Conservation (phyloP, 2,888 invertebrate genomes). For the Acleris laterana region DNA sequence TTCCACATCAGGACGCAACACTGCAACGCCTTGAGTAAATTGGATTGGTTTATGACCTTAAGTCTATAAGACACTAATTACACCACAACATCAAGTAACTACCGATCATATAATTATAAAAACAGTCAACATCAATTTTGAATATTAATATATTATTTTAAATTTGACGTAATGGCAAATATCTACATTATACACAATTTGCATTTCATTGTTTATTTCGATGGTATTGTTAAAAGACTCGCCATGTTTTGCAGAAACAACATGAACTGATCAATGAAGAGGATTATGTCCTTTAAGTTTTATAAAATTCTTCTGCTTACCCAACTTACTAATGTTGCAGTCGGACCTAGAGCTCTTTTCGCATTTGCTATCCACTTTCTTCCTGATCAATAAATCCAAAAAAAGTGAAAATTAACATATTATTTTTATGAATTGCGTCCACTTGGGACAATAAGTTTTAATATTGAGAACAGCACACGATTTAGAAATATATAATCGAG, state of each 20-base stretch:
- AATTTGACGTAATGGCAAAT: slow-evolving; percentile 81
- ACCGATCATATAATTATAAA: slow-evolving; percentile 83
- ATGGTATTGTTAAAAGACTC: slow-evolving; percentile 53
- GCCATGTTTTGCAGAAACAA: slow-evolving; percentile 56
- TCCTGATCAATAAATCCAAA: no score
- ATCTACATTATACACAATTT: slow-evolving; percentile 80
- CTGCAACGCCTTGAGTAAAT: slow-evolving; percentile 32
- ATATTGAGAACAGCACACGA: no score
- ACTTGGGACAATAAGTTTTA: no score
- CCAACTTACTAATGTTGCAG: background rate
- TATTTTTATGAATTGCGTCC: no score
- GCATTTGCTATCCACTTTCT: no score
- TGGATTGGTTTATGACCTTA: slow-evolving; percentile 55
- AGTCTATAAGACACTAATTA: slow-evolving; percentile 83
- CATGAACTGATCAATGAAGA: slow-evolving; percentile 46
- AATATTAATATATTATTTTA: slow-evolving; percentile 72
- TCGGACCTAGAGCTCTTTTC: no score
- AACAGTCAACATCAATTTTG: slow-evolving; percentile 85
- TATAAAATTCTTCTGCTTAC: background rate
- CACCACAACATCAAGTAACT: slow-evolving; percentile 85
- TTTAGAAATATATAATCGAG: no score
- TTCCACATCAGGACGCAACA: slow-evolving; percentile 9
- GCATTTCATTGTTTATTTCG: slow-evolving; percentile 62
- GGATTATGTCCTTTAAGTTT: background rate
- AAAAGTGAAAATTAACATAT: no score